Base-by-base conservation (phyloP, 2,888 invertebrate genomes). In the Acholoe squamosa region DNA sequence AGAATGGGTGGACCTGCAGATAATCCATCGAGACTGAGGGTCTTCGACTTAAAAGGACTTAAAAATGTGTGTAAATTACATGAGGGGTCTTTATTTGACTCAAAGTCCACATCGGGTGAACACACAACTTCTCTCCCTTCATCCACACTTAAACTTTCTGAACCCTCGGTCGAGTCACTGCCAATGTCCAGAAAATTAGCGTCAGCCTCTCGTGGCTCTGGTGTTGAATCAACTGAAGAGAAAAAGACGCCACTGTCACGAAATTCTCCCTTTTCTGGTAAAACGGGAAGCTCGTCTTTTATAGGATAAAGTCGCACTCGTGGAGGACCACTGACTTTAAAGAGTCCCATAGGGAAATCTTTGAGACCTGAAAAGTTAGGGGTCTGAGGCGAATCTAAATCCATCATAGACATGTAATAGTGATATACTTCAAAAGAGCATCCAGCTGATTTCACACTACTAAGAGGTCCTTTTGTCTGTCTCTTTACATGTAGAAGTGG, bases 151-250 rank as follows among this genome's bases (percentile, higher is more conserved):
- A 86, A 16, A 86, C 31, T 52, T n/a, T 86, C 86, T 28, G 86
- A 86, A 7, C 86, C 86, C 19, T 86, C 86, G 0, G 86, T 86
- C 31, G 86, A 86, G 33, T 86, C 86, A 33, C 86, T 86, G 28
- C 86, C 52, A n/a, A 86, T 54, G 10, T 86, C 86, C 52, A 86
- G 22, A 86, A 86, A 86, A 28, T 86, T 86, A 16, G 86, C 54
- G 19, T 86, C 86, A 16, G 86, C 86, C 54, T 86, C 86, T n/a
- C 86, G 52, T 28, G 86, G 86, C 52, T 86, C 86, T 52, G 86
- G 86, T 10, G 52, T 31, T 25, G 52, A 54, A 28, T 86, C 86
- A 5, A 86, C 56, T 0, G 86, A 33, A 16, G 86, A 86, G 14
- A 86, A 86, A 54, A 54, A 86, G 12, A 56, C 31, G 19, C 56